A percentile compares a stretch with the other conserved stretches of the same genome.
These are phyloP conservation scores for Cyrtodaria siliqua DNA, from an alignment of 2,888 invertebrate species.

Conservation along the genomic window DNA sequence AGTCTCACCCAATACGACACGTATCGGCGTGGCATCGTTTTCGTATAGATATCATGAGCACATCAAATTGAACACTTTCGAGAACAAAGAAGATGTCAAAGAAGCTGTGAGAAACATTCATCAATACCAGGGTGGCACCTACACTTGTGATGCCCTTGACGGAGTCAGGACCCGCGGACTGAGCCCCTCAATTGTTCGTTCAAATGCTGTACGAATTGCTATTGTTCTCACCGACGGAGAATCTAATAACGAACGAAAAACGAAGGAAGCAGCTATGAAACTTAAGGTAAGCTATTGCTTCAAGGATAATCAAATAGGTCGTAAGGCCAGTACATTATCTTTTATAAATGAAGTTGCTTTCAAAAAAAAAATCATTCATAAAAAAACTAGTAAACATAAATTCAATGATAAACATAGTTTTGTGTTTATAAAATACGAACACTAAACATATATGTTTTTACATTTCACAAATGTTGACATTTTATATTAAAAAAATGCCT, in stretches of 20 bases:
- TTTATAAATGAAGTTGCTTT: too few relatives aligned
- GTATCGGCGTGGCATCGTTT: conserved; percentile 64
- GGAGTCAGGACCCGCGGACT: conserved; percentile 47
- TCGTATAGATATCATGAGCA: conserved; percentile 46
- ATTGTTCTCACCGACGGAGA: conserved; percentile 66
- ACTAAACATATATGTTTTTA: too few relatives aligned
- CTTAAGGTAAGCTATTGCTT: conserved; percentile 55
- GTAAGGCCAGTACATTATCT: too few relatives aligned
- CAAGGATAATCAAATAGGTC: too few relatives aligned
- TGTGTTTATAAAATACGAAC: too few relatives aligned
- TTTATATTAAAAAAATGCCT: too few relatives aligned
- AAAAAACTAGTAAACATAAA: too few relatives aligned
- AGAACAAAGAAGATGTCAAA: conserved; percentile 42
- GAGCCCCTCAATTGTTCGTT: conserved; percentile 29
- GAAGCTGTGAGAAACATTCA: conserved; percentile 41
- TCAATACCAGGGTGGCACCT: conserved; percentile 59
- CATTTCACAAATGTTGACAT: too few relatives aligned
- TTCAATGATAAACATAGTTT: too few relatives aligned
- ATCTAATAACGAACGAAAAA: conserved; percentile 45
- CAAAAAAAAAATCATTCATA: too few relatives aligned
- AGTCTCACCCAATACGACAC: conserved; percentile 60
- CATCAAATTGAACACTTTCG: conserved; percentile 43
- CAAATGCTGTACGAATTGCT: conserved; percentile 56
- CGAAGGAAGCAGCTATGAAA: conserved; percentile 49
- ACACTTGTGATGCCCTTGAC: conserved; percentile 61